Percentiles rank a stretch among this genome's conserved stretches.
phyloP scores from a whole-genome alignment of 2,888 invertebrate genomes.

The Serrognathus titanus region DNA sequence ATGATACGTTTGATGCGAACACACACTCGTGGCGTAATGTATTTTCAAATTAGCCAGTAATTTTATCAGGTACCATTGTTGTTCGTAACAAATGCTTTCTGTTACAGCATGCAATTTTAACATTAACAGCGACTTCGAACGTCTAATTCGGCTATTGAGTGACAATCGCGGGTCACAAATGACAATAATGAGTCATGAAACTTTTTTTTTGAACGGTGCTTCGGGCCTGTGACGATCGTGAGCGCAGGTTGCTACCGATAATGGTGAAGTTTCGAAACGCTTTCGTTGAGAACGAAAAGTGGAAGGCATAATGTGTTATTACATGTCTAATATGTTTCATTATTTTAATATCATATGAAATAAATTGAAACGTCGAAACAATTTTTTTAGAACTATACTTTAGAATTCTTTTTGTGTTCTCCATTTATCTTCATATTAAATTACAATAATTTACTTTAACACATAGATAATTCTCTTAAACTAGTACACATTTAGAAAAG shows the following conservation, averaged over 20 bases:
- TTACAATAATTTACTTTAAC: no score
- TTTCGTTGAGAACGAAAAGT: no score
- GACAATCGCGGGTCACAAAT: slow-evolving; percentile 20
- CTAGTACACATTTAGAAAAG: no score
- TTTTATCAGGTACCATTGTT: slow-evolving; percentile 25
- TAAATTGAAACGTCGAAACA: no score
- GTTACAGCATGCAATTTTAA: slow-evolving; percentile 33
- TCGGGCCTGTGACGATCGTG: neutral
- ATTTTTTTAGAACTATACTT: no score
- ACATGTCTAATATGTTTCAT: no score
- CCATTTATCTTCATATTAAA: no score
- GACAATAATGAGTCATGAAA: neutral
- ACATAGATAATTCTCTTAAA: no score
- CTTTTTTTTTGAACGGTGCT: neutral
- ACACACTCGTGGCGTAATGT: slow-evolving; percentile 22
- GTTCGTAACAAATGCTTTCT: slow-evolving; percentile 18
- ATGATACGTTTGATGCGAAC: slow-evolving; percentile 19
- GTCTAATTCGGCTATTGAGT: slow-evolving; percentile 28
- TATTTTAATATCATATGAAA: no score
- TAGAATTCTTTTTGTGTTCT: no score
- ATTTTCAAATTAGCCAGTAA: slow-evolving; percentile 24
- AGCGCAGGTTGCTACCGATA: neutral
- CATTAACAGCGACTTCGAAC: slow-evolving; percentile 29
- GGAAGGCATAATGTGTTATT: no score
- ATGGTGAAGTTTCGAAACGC: no score